A percentile compares a stretch with the other conserved stretches of the same genome.
Conservation (phyloP, 2,888 invertebrate genomes). For the Cactoblastis cactorum region DNA sequence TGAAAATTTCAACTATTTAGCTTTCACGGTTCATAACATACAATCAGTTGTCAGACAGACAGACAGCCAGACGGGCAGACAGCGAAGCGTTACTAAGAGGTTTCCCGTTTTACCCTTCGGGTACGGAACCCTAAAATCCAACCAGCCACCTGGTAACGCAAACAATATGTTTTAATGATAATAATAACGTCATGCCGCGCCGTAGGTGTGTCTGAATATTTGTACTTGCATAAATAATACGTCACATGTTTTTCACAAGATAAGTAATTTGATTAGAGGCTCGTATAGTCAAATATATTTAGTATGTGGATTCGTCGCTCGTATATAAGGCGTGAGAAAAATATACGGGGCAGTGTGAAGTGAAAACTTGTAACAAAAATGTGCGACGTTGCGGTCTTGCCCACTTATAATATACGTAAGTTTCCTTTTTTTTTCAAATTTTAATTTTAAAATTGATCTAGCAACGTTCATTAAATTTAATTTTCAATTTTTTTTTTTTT, state of each 20-base stretch:
- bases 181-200: conserved; percentile 1
- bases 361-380: neutral
- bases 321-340: conserved; percentile 9
- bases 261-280: conserved; percentile 8
- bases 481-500: too few relatives aligned
- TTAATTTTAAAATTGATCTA: too few relatives aligned
- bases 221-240: conserved; percentile 1
- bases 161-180: neutral
- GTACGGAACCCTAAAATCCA: too few relatives aligned
- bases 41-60: too few relatives aligned
- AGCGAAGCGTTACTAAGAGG: too few relatives aligned
- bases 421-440: neutral
- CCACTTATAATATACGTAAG: neutral
- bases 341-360: neutral
- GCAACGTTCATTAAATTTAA: too few relatives aligned
- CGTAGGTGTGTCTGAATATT: conserved; percentile 15
- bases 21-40: too few relatives aligned
- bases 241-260: conserved; percentile 17
- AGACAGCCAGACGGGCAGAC: too few relatives aligned
- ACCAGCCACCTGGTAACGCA: neutral
- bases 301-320: neutral
- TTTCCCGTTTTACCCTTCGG: too few relatives aligned
- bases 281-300: conserved; percentile 8
- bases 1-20: too few relatives aligned
- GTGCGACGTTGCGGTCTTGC: conserved; percentile 1